Evolutionary conservation across 2,113 vertebrate genomes (phyloP).

Genomic region (Tragelaphus imberbis): DNA sequence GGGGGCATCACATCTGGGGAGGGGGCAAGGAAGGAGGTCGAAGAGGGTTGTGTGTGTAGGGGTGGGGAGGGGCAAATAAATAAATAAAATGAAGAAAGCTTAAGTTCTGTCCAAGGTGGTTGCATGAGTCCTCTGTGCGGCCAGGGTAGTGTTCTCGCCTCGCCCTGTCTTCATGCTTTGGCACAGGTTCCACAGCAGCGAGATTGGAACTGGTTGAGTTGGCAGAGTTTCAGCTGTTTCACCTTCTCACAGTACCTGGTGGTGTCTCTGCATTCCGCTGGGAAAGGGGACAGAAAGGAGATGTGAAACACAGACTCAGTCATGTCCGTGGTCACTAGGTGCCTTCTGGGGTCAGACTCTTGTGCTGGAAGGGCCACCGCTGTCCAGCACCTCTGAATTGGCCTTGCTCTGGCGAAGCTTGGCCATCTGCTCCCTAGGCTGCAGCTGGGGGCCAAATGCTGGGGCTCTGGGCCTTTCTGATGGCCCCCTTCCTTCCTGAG

Average conservation of each 20-base stretch:
- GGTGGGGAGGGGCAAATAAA: slow-evolving; percentile 74
- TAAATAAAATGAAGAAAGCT: slow-evolving; percentile 78
- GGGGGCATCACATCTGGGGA: slow-evolving; percentile 48
- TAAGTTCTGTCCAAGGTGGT: slow-evolving; percentile 69
- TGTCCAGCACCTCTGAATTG: neutral
- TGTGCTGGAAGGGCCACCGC: neutral
- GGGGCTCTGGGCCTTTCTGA: neutral
- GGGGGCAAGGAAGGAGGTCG: neutral
- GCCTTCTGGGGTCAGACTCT: neutral
- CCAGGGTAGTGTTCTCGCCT: slow-evolving; percentile 64
- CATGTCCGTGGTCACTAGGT: accelerated
- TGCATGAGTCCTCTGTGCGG: slow-evolving; percentile 65
- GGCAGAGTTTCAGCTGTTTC: slow-evolving; percentile 93
- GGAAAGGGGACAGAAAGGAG: slow-evolving; percentile 58
- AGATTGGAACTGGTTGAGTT: slow-evolving; percentile 90
- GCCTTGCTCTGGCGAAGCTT: neutral
- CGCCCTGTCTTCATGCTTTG: slow-evolving; percentile 84
- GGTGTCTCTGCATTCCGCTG: slow-evolving; percentile 93
- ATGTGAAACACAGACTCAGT: slow-evolving; percentile 23
- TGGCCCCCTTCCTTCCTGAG: neutral
- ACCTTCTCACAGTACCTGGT: slow-evolving; percentile 97
- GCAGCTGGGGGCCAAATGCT: neutral
- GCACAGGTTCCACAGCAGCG: slow-evolving; percentile 94
- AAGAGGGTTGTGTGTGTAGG: neutral
- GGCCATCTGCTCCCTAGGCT: neutral